phyloP scores from a whole-genome alignment of 2,113 vertebrate genomes.

The Sceloporus undulatus region DNA sequence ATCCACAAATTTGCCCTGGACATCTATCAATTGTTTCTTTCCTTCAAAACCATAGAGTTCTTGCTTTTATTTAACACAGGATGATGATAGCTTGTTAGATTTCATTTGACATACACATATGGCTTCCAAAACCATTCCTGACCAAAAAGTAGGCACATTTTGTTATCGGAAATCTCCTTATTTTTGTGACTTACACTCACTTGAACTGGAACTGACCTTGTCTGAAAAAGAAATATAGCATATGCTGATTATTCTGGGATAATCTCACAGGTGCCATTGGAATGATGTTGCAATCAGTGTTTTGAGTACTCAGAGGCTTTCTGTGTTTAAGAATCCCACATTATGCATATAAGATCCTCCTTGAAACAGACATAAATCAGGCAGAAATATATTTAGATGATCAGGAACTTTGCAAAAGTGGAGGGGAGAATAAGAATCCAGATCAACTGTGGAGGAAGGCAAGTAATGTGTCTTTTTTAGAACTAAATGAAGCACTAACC shows the following conservation, averaged over 20 bases:
- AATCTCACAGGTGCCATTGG: conserved; percentile 1
- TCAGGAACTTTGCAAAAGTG: conserved; percentile 10
- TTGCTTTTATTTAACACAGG: neutral
- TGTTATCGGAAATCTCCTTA: neutral
- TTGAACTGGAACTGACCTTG: neutral
- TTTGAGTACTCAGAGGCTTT: neutral
- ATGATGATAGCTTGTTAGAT: neutral
- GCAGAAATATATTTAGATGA: neutral
- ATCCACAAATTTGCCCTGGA: no score
- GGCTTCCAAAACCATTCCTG: conserved; percentile 1
- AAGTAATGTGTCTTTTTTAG: neutral
- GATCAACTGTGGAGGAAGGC: neutral
- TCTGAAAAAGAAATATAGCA: neutral
- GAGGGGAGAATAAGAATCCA: neutral
- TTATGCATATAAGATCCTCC: neutral
- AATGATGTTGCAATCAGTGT: neutral
- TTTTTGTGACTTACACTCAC: neutral
- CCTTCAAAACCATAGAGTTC: neutral
- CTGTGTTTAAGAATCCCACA: neutral
- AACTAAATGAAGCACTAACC: conserved; percentile 8
- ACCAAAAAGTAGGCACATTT: fast-evolving
- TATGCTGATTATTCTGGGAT: neutral
- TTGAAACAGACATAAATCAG: neutral
- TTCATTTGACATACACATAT: neutral
- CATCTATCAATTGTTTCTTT: neutral